Conservation (phyloP, 2,797 vertebrate genomes). For the Orientallactaga sibirica region DNA sequence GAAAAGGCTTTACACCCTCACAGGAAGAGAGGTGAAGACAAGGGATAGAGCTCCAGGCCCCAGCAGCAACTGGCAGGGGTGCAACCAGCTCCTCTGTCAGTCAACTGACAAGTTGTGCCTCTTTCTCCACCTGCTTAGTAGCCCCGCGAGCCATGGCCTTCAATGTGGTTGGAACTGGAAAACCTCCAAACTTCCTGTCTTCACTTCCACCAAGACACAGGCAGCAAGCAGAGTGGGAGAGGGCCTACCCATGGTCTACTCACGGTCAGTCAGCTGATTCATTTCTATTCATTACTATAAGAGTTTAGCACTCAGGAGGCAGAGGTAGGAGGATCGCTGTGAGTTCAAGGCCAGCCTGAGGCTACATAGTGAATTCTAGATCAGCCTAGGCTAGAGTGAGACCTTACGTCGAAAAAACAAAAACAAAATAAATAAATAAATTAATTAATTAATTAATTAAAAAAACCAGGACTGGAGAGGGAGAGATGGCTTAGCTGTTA, state of each 20-base stretch:
- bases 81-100: not conserved
- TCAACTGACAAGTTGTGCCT: not conserved
- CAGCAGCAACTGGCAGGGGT: not conserved
- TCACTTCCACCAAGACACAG: not conserved
- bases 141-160: not conserved
- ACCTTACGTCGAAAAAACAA: too few species aligned
- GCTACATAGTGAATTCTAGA: too few species aligned
- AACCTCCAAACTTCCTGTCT: not conserved
- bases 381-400: too few species aligned
- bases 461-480: not conserved
- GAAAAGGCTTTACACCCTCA: not conserved
- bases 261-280: not conserved
- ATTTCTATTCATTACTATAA: not conserved
- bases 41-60: not conserved
- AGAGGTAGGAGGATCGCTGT: too few species aligned
- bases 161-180: conserved; percentile 6
- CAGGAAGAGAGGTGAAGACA: not conserved
- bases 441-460: too few species aligned
- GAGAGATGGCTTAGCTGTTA: too few species aligned
- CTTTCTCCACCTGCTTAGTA: not conserved
- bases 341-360: too few species aligned
- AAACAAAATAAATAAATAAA: too few species aligned
- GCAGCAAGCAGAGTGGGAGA: not conserved
- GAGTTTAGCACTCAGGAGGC: not conserved
- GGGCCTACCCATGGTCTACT: not conserved